A percentile compares a stretch with the other conserved stretches of the same genome.
Evolutionary conservation across 2,113 vertebrate species (phyloP).

Genomic region (Noturus placidus): DNA sequence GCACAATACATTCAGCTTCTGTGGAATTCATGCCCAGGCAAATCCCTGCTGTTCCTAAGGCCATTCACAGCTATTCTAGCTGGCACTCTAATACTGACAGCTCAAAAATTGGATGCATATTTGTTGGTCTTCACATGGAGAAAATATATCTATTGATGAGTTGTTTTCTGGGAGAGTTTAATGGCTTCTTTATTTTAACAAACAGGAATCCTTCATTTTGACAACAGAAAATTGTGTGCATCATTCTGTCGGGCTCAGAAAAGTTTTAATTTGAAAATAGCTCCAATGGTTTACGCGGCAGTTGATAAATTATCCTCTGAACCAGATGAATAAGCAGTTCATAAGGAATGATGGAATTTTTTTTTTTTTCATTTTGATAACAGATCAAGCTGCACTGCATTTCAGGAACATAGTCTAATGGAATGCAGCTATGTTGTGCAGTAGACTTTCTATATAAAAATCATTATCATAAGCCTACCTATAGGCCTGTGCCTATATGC

Average conservation of each 20-base stretch:
- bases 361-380: neutral
- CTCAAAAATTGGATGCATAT: neutral
- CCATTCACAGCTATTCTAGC: neutral
- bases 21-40: neutral
- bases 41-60: neutral
- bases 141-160: neutral
- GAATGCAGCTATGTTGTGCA: neutral
- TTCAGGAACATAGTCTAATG: neutral
- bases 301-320: neutral
- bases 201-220: neutral
- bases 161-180: neutral
- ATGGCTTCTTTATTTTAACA: neutral
- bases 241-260: neutral
- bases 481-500: neutral
- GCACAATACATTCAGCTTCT: conserved; percentile 1
- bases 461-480: neutral
- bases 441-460: neutral
- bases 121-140: neutral
- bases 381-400: neutral
- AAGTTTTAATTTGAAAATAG: neutral
- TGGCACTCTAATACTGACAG: neutral
- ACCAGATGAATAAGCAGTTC: neutral
- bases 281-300: neutral
- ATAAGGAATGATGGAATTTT: neutral
- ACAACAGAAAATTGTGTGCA: neutral